These are phyloP conservation scores for Gymnothorax javanicus DNA, from an alignment of 2,797 vertebrate genomes.

Conservation along the genomic window DNA sequence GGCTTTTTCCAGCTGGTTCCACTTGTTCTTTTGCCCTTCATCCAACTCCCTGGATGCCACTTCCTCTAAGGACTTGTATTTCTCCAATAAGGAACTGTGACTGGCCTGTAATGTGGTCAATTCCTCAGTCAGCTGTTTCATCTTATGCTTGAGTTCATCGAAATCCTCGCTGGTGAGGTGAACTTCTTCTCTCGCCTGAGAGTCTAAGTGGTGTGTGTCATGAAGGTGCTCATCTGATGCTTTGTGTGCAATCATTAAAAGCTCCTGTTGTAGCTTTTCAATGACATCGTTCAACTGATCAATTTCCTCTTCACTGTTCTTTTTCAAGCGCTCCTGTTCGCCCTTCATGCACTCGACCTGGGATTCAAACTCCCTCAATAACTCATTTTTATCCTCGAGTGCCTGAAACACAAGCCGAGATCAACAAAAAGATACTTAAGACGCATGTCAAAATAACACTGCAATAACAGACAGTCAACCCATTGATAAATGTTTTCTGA, in stretches of 20 bases:
- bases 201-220: conserved; percentile 63
- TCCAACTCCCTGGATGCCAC: conserved; percentile 48
- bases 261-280: conserved; percentile 90
- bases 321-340: conserved; percentile 85
- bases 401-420: conserved; percentile 64
- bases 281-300: conserved; percentile 92
- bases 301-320: conserved; percentile 81
- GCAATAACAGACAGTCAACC: neutral
- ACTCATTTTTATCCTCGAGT: conserved; percentile 80
- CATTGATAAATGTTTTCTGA: neutral
- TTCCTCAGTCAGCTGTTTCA: conserved; percentile 73
- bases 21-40: conserved; percentile 46
- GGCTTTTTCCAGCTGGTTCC: conserved; percentile 56
- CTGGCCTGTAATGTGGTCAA: conserved; percentile 69
- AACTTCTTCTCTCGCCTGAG: conserved; percentile 53
- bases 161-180: conserved; percentile 64
- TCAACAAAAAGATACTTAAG: conserved; percentile 18
- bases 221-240: conserved; percentile 48
- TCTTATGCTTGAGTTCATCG: conserved; percentile 75
- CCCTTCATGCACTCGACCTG: conserved; percentile 85
- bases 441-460: conserved; percentile 24
- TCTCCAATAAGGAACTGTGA: conserved; percentile 60
- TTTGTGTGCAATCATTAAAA: conserved; percentile 82
- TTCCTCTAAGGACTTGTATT: conserved; percentile 60
- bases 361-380: conserved; percentile 82